Evolutionary conservation across 2,797 vertebrate species (phyloP).

Genomic region (Pygocentrus nattereri): DNA sequence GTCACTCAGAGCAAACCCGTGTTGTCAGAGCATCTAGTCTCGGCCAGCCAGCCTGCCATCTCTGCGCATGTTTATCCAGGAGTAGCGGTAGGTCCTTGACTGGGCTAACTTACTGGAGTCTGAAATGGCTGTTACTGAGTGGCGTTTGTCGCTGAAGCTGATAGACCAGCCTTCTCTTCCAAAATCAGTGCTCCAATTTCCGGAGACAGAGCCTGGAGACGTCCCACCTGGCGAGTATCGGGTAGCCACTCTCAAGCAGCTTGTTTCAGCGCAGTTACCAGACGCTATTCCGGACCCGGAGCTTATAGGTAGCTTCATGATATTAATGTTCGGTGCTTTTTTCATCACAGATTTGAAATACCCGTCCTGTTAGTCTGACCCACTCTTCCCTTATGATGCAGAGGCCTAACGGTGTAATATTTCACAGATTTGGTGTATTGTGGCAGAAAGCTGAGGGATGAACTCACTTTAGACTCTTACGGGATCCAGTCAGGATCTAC

Average conservation of each 20-base stretch:
- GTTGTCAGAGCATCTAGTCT: background rate
- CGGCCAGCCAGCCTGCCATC: background rate
- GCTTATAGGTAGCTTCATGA: constrained; percentile 79
- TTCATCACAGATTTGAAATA: background rate
- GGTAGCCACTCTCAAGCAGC: constrained; percentile 83
- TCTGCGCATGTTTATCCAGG: background rate
- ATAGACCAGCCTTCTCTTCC: constrained; percentile 84
- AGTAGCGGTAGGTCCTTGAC: background rate
- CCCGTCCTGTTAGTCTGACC: background rate
- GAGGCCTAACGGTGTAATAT: background rate
- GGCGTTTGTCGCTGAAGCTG: constrained; percentile 83
- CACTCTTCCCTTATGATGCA: background rate
- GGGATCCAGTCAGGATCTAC: constrained; percentile 87
- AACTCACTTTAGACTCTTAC: constrained; percentile 86
- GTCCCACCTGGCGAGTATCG: constrained; percentile 78
- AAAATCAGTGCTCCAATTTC: constrained; percentile 81
- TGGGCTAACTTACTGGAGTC: background rate
- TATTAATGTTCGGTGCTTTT: background rate
- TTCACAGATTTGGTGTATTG: constrained; percentile 85
- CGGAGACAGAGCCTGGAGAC: constrained; percentile 80
- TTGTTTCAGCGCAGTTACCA: constrained; percentile 82
- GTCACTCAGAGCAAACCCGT: background rate
- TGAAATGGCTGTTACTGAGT: constrained; percentile 81
- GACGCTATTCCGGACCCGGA: constrained; percentile 85
- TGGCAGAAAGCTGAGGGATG: constrained; percentile 85